Conservation (phyloP, 2,888 invertebrate genomes). For the Heterodera filipjevi region DNA sequence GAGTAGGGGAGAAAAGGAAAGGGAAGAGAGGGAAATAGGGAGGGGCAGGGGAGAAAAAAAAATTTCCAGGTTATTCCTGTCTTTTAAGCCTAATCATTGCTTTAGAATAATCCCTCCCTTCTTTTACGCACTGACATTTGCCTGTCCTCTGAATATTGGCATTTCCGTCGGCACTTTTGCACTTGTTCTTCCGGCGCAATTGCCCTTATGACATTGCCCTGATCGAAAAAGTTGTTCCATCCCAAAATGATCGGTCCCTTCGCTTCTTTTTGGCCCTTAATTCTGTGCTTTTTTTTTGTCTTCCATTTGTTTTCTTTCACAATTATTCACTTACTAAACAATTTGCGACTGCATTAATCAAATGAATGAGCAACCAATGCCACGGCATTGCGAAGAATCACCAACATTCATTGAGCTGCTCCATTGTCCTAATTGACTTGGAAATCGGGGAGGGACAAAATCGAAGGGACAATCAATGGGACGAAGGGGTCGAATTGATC, state of each 20-base stretch:
- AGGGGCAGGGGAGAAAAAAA: too few relatives aligned
- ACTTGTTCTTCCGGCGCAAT: conserved; percentile 20
- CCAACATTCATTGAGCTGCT: not conserved
- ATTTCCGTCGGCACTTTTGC: conserved; percentile 8
- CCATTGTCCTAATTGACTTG: not conserved
- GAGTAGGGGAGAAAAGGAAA: not conserved
- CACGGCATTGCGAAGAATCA: not conserved
- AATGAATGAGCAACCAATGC: not conserved
- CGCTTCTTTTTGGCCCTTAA: not conserved
- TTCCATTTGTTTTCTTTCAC: not conserved
- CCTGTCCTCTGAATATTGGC: conserved; percentile 13
- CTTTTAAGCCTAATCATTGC: too few relatives aligned
- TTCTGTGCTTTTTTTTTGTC: not conserved
- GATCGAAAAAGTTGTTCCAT: conserved; percentile 18
- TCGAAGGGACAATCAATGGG: too few relatives aligned
- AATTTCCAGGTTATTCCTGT: too few relatives aligned
- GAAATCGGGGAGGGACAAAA: too few relatives aligned
- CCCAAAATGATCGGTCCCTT: conserved; percentile 22
- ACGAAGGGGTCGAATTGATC: too few relatives aligned
- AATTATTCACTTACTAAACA: not conserved
- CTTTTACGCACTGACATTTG: not conserved
- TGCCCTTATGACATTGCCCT: conserved; percentile 18
- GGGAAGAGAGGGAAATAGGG: not conserved
- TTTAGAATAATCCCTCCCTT: not conserved
- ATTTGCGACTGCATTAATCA: not conserved